Evolutionary conservation across 2,888 invertebrate genomes (phyloP), one percentile per base, ranked within the genome.

Genomic region (Slavum lentiscoides): DNA sequence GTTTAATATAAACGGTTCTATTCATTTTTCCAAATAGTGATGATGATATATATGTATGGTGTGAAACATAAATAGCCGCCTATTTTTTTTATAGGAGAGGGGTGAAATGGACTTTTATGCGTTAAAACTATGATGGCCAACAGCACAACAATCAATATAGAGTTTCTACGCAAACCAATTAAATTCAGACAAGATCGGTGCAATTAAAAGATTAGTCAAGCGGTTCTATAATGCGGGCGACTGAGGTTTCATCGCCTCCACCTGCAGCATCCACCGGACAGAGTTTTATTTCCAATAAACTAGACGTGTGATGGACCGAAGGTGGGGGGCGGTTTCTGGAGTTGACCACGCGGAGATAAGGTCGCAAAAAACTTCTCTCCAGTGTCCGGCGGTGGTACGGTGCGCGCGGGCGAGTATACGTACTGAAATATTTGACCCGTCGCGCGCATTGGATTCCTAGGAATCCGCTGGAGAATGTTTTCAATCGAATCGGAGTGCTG

Each of bases 141-240:
- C 3, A 30, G 49, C 37, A 77, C 61, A 43, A 68, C 59, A 77
- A 70, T 30, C n/a, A n/a, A 4, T 30, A 30, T 30, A 30, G 30
- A 64, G 64, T 64, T 72, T 55, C 64, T 64, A 64, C 43, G 43
- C 61, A 23, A 80, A 64, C 62, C 80, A 80, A 80, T 80, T 80
- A 80, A 72, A 64, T 80, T 72, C 49, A 43, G 55, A 66, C 72
- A 6, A 64, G 19, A 39, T 39, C 17, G 3, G 66, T 67, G 58
- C 67, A 58, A 75, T 75, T 75, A 75, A 67, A 80, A 72, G 80
- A 80, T 80, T 72, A 80, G 77, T 53, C 19, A 7, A 64, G 23
- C 53, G 37, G 61, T 61, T 69, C 70, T 77, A 77, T 4, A n/a
- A 53, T 70, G 49, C 70, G 15, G 43, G 55, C 9, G 66, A 55